These are phyloP conservation scores for Drosophila borealis DNA, from an alignment of 2,888 invertebrate species.

Conservation along the genomic window DNA sequence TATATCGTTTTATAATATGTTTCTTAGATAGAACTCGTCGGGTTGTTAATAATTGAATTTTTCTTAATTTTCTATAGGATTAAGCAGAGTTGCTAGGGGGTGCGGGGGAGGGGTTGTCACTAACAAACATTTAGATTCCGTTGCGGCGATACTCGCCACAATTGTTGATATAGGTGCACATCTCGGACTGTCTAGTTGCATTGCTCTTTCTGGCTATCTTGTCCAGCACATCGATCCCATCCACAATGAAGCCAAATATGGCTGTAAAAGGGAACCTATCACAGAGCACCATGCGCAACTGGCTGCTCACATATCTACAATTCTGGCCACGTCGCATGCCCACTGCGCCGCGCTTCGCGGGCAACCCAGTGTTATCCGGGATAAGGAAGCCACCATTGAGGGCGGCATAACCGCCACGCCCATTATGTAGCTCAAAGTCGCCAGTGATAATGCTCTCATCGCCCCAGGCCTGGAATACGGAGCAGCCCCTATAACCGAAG, in stretches of 20 bases:
- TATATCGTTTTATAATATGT: not conserved
- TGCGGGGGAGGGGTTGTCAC: not conserved
- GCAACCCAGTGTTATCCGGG: constrained; percentile 91
- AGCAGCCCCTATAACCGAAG: constrained; percentile 91
- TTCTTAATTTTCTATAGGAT: not conserved
- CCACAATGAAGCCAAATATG: constrained; percentile 5
- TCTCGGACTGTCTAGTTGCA: no score
- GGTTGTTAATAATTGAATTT: not conserved
- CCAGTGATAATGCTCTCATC: constrained; percentile 93
- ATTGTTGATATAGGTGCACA: not conserved
- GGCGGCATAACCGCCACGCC: constrained; percentile 91
- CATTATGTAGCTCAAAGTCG: constrained; percentile 92
- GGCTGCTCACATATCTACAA: constrained; percentile 12
- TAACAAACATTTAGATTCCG: not conserved
- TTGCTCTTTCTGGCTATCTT: no score
- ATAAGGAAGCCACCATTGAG: constrained; percentile 92
- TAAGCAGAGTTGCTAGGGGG: not conserved
- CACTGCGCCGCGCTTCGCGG: constrained; percentile 91
- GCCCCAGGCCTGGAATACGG: constrained; percentile 93
- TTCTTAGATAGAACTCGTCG: not conserved
- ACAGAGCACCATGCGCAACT: constrained; percentile 12
- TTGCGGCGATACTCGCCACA: constrained; percentile 3
- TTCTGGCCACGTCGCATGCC: constrained; percentile 13
- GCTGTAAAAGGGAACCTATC: constrained; percentile 4
- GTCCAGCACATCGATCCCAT: no score